phyloP scores from a whole-genome alignment of 2,888 invertebrate genomes.

The Eurytoma adleriae region DNA sequence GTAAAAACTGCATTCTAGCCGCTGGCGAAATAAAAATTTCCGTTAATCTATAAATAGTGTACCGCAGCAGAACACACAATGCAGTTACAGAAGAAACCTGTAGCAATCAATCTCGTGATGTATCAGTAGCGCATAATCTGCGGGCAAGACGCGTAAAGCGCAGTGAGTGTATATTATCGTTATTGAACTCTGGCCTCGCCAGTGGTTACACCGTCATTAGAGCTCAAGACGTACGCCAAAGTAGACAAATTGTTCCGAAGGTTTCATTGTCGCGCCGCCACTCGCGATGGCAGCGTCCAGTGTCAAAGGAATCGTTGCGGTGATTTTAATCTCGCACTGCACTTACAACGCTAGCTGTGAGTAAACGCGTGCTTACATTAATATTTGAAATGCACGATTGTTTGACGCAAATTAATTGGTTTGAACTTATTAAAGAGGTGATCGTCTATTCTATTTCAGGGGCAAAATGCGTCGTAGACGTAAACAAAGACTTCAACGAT shows the following conservation, averaged over 20 bases:
- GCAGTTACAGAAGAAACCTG: too few relatives aligned
- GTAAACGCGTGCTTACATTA: background rate
- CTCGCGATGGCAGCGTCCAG: background rate
- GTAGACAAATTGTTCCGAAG: background rate
- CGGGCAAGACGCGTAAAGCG: background rate
- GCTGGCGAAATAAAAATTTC: too few relatives aligned
- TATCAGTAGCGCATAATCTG: background rate
- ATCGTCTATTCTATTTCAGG: background rate
- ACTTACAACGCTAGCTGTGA: background rate
- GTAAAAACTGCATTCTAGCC: too few relatives aligned
- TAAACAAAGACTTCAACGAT: slow-evolving; percentile 25
- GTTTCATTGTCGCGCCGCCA: background rate
- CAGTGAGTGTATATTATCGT: background rate
- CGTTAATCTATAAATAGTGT: too few relatives aligned
- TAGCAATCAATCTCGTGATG: too few relatives aligned
- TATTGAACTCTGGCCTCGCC: slow-evolving; percentile 15
- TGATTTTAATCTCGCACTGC: background rate
- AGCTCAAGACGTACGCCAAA: background rate
- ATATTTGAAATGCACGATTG: too few relatives aligned
- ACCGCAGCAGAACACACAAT: too few relatives aligned
- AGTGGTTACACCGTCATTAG: background rate
- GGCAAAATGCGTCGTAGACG: slow-evolving; percentile 36
- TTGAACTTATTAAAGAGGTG: too few relatives aligned
- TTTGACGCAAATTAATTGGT: too few relatives aligned
- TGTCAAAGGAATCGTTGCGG: background rate